Evolutionary conservation across 2,888 invertebrate genomes (phyloP), one percentile per base, ranked within the genome.

Genomic region (Atrina japonica): DNA sequence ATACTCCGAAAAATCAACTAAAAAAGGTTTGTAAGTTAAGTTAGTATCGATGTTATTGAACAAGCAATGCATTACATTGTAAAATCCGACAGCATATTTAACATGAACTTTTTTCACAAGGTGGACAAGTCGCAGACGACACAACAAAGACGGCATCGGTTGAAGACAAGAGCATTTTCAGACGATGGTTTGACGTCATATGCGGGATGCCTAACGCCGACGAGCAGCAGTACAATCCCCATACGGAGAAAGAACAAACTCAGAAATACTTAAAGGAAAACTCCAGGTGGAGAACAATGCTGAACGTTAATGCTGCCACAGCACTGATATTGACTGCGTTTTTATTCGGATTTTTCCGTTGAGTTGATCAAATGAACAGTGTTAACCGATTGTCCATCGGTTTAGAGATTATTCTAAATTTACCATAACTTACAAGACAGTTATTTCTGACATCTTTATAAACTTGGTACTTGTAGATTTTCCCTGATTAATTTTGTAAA

Each of bases 231-330:
- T 73, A 71, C 25, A 56, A 74, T 52, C 69, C 61, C n/a, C 52
- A 70, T 53, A 72, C 74, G 41, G 64, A 77, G 0, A 76, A 80
- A 16, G 77, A 75, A 7, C 76, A 82, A 43, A 74, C 71, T 29
- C 70, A 73, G 29, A 50, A 29, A 30, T 86, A 83, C 52, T 73
- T 86, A 50, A 66, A 67, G 25, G 83, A 86, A 60, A 70, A 59
- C 16, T 66, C 76, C 3, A 77, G 63, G 43, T 84, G 83, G 83
- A 65, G 69, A n/a, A 70, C 49, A 2, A 47, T 86, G 23, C 52
- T 86, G 25, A 86, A 86, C 66, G 43, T 84, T 14, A 85, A 86
- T 70, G 86, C 85, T 0, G 78, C 70, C 16, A 69, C 83, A 16
- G 85, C 78, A 18, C 66, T 86, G 3, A 69, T 77, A 0, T 76